phyloP scores from a whole-genome alignment of 2,797 vertebrate species.

The Malurus splendens region DNA sequence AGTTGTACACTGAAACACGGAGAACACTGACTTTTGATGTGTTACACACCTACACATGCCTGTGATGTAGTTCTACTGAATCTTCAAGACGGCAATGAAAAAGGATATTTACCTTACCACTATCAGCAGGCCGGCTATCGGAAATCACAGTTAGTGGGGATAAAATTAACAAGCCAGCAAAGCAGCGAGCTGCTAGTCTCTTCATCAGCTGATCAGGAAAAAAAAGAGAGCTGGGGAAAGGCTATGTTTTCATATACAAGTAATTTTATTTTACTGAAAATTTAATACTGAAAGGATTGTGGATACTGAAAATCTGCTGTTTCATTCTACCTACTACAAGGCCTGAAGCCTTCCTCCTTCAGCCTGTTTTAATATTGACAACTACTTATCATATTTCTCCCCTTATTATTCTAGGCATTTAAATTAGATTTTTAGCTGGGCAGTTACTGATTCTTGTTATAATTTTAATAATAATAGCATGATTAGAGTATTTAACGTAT shows the following conservation, averaged over 20 bases:
- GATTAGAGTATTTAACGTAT: conserved; percentile 36
- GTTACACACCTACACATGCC: conserved; percentile 86
- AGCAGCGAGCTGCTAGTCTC: conserved; percentile 99
- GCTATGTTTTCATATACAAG: conserved; percentile 99
- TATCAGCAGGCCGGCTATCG: conserved; percentile 92
- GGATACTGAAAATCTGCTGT: conserved; percentile 88
- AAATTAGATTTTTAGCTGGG: conserved; percentile 63
- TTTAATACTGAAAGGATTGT: conserved; percentile 86
- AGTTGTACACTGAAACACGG: conserved; percentile 69
- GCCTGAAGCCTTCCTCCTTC: conserved; percentile 86
- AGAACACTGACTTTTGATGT: conserved; percentile 75
- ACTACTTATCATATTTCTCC: conserved; percentile 82
- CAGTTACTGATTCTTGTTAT: conserved; percentile 44
- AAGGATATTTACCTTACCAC: conserved; percentile 97
- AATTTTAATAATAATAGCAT: conserved; percentile 55
- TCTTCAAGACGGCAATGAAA: conserved; percentile 84
- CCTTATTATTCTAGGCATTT: conserved; percentile 69
- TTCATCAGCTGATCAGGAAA: conserved; percentile 99
- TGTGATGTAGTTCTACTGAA: conserved; percentile 86
- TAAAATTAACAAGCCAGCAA: conserved; percentile 99
- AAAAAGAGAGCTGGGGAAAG: conserved; percentile 93
- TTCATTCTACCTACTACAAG: conserved; percentile 89
- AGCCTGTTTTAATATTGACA: conserved; percentile 93
- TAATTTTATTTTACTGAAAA: conserved; percentile 89
- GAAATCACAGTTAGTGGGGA: conserved; percentile 97